phyloP scores from a whole-genome alignment of 2,113 vertebrate species.

The Chascanopsetta lugubris region DNA sequence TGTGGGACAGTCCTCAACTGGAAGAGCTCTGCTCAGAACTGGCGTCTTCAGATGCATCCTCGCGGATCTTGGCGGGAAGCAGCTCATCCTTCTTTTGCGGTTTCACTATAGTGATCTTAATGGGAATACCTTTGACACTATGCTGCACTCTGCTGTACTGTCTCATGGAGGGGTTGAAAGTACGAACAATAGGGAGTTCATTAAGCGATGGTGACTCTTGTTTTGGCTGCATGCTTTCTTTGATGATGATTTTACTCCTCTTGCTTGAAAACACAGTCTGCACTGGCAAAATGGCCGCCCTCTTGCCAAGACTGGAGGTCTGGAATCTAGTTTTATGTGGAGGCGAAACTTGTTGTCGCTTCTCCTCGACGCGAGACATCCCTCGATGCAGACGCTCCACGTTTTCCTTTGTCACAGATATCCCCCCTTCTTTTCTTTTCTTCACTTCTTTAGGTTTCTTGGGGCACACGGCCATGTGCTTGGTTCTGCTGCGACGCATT shows the following conservation, averaged over 20 bases:
- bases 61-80: constrained; percentile 77
- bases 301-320: constrained; percentile 84
- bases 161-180: constrained; percentile 83
- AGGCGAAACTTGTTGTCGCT: constrained; percentile 82
- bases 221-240: constrained; percentile 82
- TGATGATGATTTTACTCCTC: constrained; percentile 82
- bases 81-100: constrained; percentile 81
- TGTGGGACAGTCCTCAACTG: constrained; percentile 78
- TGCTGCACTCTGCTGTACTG: constrained; percentile 85
- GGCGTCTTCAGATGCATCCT: constrained; percentile 80
- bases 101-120: constrained; percentile 76
- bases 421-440: constrained; percentile 78
- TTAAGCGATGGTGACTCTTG: constrained; percentile 67
- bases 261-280: constrained; percentile 84
- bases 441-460: constrained; percentile 88
- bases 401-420: constrained; percentile 78
- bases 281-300: constrained; percentile 71
- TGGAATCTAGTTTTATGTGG: constrained; percentile 87
- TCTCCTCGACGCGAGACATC: constrained; percentile 83
- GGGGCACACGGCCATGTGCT: constrained; percentile 92
- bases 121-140: constrained; percentile 71
- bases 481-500: constrained; percentile 92
- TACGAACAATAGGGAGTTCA: constrained; percentile 68
- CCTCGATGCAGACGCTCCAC: constrained; percentile 79
- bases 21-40: constrained; percentile 85